Conservation (phyloP, 1,140 invertebrate genomes). For the Cydia fagiglandana region DNA sequence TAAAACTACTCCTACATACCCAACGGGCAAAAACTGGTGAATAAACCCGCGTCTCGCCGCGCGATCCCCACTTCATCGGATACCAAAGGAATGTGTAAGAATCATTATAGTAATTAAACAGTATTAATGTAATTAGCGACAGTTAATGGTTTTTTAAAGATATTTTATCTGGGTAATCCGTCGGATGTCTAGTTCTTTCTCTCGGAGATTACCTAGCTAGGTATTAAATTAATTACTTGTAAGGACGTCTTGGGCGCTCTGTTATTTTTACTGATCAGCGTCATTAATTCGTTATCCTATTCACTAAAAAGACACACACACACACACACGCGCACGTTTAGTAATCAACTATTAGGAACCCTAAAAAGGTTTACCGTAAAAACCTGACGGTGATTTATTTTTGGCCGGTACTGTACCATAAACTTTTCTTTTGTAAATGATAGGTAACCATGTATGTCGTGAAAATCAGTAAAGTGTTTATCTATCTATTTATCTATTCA, state of each 20-base stretch:
- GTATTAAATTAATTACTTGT: constrained; percentile 2
- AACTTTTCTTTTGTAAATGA: too few relatives aligned
- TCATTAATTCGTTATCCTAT: not conserved
- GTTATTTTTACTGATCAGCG: not conserved
- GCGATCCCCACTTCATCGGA: not conserved
- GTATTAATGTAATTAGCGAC: constrained; percentile 4
- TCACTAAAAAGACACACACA: not conserved
- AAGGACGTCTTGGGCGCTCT: not conserved
- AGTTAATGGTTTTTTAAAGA: constrained; percentile 5
- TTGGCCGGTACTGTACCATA: too few relatives aligned
- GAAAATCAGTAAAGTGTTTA: too few relatives aligned
- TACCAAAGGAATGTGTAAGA: constrained; percentile 2
- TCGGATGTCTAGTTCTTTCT: constrained; percentile 6
- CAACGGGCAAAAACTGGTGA: constrained; percentile 44
- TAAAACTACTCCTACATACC: constrained; percentile 52
- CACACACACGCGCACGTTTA: too few relatives aligned
- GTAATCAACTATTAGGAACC: too few relatives aligned
- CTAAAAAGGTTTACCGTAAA: too few relatives aligned
- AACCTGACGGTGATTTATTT: too few relatives aligned
- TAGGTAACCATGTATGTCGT: too few relatives aligned
- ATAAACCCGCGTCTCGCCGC: not conserved
- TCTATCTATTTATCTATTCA: too few relatives aligned
- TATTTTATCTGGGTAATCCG: not conserved
- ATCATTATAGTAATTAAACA: constrained; percentile 9
- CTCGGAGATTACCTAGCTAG: not conserved